phyloP scores from a whole-genome alignment of 2,888 invertebrate species.

The Cosmopolites sordidus region DNA sequence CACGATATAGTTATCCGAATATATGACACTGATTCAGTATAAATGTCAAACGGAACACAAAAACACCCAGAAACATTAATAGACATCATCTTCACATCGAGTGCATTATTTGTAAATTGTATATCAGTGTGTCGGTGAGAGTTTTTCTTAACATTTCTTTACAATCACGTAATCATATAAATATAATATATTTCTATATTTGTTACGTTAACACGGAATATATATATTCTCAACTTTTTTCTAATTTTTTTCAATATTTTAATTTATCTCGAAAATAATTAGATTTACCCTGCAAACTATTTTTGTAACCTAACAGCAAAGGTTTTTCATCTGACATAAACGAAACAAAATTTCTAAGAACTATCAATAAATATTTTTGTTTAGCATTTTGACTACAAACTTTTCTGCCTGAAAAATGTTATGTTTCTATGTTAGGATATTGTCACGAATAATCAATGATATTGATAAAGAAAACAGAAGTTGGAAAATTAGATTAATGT shows the following conservation, averaged over 20 bases:
- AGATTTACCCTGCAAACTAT: constrained; percentile 21
- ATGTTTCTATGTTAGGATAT: too few species aligned
- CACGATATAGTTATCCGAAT: neutral
- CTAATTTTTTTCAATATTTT: constrained; percentile 5
- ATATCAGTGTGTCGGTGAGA: constrained; percentile 6
- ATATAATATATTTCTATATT: constrained; percentile 24
- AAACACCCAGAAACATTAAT: constrained; percentile 8
- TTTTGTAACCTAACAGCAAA: constrained; percentile 10
- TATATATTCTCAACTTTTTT: constrained; percentile 10
- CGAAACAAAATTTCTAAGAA: too few species aligned
- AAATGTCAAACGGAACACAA: constrained; percentile 8
- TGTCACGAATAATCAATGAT: too few species aligned
- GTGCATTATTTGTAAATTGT: constrained; percentile 20
- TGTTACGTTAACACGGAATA: constrained; percentile 24
- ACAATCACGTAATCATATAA: constrained; percentile 21
- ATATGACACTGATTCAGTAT: neutral
- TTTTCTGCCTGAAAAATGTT: too few species aligned
- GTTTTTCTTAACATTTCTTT: constrained; percentile 4
- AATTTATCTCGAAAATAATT: constrained; percentile 15
- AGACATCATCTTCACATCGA: constrained; percentile 17
- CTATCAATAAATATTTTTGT: too few species aligned
- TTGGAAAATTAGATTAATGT: too few species aligned
- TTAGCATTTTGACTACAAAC: too few species aligned
- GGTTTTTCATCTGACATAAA: neutral
- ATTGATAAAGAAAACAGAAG: too few species aligned